A percentile compares a stretch with the other conserved stretches of the same genome.
Evolutionary conservation across 2,113 vertebrate species (phyloP).

Genomic region (Columbina picui): DNA sequence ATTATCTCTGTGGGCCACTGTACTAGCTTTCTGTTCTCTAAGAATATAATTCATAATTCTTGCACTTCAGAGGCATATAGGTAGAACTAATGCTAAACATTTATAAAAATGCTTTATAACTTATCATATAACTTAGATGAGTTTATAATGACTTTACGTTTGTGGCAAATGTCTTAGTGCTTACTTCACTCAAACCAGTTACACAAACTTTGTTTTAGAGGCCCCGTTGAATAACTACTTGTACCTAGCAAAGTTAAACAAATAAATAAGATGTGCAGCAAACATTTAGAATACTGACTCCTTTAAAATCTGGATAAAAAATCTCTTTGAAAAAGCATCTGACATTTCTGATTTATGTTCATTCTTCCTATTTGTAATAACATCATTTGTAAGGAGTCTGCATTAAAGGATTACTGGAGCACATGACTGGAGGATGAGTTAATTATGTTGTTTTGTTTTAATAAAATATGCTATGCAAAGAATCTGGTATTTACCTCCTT

Average conservation of each 20-base stretch:
- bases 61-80: background rate
- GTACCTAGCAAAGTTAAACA: background rate
- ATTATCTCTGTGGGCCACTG: background rate
- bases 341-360: background rate
- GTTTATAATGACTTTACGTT: background rate
- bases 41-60: background rate
- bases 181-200: background rate
- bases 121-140: background rate
- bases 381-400: background rate
- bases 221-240: background rate
- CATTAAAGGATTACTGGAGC: constrained; percentile 21
- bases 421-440: background rate
- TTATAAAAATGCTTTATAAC: background rate
- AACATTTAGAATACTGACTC: background rate
- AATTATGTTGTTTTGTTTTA: constrained; percentile 22
- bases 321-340: background rate
- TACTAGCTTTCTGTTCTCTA: background rate
- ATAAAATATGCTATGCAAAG: constrained; percentile 8
- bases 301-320: background rate
- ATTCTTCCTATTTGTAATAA: constrained; percentile 17
- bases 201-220: background rate
- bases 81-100: background rate
- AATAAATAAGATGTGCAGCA: background rate
- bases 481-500: background rate
- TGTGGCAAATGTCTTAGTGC: background rate